Percentiles rank a stretch among this genome's conserved stretches.
phyloP scores from a whole-genome alignment of 2,113 vertebrate genomes.

The Pachypanchax playfairii region DNA sequence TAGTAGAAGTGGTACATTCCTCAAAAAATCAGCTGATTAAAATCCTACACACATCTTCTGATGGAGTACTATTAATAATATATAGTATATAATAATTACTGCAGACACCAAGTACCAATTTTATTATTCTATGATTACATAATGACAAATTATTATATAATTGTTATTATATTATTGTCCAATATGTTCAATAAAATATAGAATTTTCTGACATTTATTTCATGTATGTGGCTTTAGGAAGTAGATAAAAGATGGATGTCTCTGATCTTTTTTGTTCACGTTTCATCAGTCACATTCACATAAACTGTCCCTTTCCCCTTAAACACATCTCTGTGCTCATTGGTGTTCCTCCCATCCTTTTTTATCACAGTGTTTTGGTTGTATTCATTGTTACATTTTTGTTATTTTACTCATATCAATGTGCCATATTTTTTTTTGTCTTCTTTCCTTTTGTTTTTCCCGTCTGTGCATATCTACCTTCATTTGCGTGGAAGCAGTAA shows the following conservation, averaged over 20 bases:
- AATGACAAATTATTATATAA: too few relatives aligned
- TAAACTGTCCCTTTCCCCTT: not conserved
- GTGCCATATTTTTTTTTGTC: constrained; percentile 70
- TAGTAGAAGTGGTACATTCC: too few relatives aligned
- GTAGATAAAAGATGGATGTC: not conserved
- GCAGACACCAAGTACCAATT: too few relatives aligned
- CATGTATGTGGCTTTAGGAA: too few relatives aligned
- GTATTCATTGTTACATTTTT: constrained; percentile 45
- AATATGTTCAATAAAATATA: too few relatives aligned
- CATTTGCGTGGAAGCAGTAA: constrained; percentile 77
- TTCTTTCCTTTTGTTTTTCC: constrained; percentile 69
- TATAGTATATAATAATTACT: too few relatives aligned
- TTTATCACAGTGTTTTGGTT: not conserved
- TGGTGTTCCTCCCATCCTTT: constrained; percentile 10
- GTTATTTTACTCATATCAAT: constrained; percentile 60
- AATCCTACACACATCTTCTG: too few relatives aligned
- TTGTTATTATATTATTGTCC: too few relatives aligned
- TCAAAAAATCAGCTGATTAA: too few relatives aligned
- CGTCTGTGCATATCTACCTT: constrained; percentile 63
- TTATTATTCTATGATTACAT: too few relatives aligned
- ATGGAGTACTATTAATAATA: too few relatives aligned
- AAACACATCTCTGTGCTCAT: constrained; percentile 1
- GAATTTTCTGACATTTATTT: too few relatives aligned
- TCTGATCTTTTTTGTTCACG: not conserved
- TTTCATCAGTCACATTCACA: constrained; percentile 3